Conservation (phyloP, 2,113 vertebrate species). For the Pluvialis apricaria region DNA sequence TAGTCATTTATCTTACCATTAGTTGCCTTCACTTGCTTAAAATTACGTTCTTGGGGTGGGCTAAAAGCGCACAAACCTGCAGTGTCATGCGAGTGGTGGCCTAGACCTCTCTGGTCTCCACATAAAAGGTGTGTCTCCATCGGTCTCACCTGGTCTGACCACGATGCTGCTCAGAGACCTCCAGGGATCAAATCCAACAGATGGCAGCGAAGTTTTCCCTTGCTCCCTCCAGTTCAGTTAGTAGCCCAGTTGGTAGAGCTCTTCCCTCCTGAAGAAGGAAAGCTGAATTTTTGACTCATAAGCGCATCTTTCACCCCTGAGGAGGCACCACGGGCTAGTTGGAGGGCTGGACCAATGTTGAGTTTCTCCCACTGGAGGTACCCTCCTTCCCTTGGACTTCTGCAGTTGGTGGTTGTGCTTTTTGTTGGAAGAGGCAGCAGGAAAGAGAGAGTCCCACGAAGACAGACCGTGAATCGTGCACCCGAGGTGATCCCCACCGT, state of each 20-base stretch:
- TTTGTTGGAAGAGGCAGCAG: not conserved
- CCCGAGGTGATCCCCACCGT: not conserved
- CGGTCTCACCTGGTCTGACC: not conserved
- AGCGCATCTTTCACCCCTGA: not conserved
- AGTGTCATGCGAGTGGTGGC: not conserved
- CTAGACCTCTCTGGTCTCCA: not conserved
- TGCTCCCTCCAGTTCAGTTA: not conserved
- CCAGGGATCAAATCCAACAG: not conserved
- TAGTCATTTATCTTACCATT: not conserved
- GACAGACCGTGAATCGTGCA: not conserved
- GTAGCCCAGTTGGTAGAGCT: not conserved
- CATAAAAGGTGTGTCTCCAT: not conserved
- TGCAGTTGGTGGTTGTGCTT: not conserved
- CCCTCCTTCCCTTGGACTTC: not conserved
- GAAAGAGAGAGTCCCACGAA: not conserved
- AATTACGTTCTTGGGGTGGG: not conserved
- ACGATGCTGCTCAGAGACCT: not conserved
- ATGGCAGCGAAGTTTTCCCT: not conserved
- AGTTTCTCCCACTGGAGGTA: not conserved
- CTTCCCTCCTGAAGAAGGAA: not conserved
- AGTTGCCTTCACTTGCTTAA: not conserved
- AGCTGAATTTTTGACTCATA: not conserved
- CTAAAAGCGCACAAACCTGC: not conserved
- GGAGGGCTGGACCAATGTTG: not conserved
- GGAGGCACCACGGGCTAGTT: not conserved